Evolutionary conservation across 2,888 invertebrate species (phyloP), one percentile per base, ranked within the genome.

Genomic region (Dysmachus trigonus): DNA sequence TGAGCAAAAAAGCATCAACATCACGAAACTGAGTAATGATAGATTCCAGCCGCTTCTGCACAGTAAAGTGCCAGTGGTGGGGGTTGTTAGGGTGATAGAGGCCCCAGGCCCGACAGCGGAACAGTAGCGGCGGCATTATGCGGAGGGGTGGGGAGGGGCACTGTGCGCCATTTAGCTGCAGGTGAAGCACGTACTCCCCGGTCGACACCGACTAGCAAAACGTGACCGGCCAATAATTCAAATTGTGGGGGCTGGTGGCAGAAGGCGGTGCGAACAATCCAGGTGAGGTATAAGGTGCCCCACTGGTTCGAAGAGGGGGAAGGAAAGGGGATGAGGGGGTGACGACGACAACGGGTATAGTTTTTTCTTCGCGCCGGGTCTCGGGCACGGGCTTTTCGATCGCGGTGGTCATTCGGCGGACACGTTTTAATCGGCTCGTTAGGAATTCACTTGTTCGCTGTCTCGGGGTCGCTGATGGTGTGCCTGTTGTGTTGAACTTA

Each of bases 11-110:
- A 30, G 38, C 72, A 71, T 83, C 72, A 83, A 83, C 41, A 72
- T 13, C 72, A 35, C 31, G 27, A 72, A 83, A 83, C 72, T 38
- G 27, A 38, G 83, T 41, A 83, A 83, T 83, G 83, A 83, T 83
- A 83, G 83, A 83, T 72, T 72, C 30, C 71, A 71, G 22, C 35
- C 8, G 51, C 82, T 38, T n/a, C 38, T 38, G 38, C 71, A n/a
- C 71, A 30, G 8, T 27, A 22, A 3, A 15, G 77, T 18, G 18
- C 62, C 62, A 13, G n/a, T 10, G 81, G 18, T 18, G n/a, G n/a
- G n/a, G n/a, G n/a, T n/a, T n/a, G n/a, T n/a, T n/a, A n/a, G n/a
- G n/a, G n/a, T n/a, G n/a, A n/a, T n/a, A n/a, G n/a, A n/a, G n/a
- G 31, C 18, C 4, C 62, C 27, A 22, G 62, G 18, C 22, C 62